A percentile compares a stretch with the other conserved stretches of the same genome.
These are phyloP conservation scores for Drosophila pseudoananassae DNA, from an alignment of 1,140 invertebrate species.

Conservation along the genomic window DNA sequence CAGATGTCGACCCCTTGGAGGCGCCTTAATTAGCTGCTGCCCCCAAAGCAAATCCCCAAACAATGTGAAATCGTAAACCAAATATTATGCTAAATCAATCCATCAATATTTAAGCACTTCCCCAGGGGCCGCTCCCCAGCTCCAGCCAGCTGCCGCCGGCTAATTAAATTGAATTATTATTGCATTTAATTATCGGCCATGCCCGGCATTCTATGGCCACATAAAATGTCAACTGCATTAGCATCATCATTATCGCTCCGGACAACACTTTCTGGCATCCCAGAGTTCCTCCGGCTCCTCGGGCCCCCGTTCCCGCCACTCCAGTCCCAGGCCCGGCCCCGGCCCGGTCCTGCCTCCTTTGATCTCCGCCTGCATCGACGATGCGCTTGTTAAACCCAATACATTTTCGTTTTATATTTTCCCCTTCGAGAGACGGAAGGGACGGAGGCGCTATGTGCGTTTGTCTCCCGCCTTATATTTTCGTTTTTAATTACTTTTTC, in stretches of 20 bases:
- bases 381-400: conserved; percentile 77
- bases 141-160: conserved; percentile 46
- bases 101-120: conserved; percentile 58
- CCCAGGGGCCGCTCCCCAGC: conserved; percentile 6
- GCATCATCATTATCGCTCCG: conserved; percentile 65
- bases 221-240: conserved; percentile 80
- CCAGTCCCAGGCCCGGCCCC: not conserved
- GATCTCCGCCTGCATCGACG: conserved; percentile 54
- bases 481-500: conserved; percentile 79
- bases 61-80: conserved; percentile 49
- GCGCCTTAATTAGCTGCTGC: conserved; percentile 30
- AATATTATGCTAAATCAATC: conserved; percentile 67
- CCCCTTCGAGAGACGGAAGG: conserved; percentile 41
- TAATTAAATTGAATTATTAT: conserved; percentile 78
- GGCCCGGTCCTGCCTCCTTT: conserved; percentile 43
- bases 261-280: conserved; percentile 56
- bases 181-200: conserved; percentile 64
- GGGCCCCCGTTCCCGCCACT: conserved; percentile 4
- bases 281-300: not conserved
- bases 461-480: conserved; percentile 63
- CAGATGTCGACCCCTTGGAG: conserved; percentile 11
- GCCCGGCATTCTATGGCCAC: conserved; percentile 54
- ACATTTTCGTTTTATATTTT: conserved; percentile 33
- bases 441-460: conserved; percentile 32
- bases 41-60: conserved; percentile 28